These are phyloP conservation scores for Gymnocypris eckloni DNA, from an alignment of 2,797 vertebrate genomes.

Conservation along the genomic window DNA sequence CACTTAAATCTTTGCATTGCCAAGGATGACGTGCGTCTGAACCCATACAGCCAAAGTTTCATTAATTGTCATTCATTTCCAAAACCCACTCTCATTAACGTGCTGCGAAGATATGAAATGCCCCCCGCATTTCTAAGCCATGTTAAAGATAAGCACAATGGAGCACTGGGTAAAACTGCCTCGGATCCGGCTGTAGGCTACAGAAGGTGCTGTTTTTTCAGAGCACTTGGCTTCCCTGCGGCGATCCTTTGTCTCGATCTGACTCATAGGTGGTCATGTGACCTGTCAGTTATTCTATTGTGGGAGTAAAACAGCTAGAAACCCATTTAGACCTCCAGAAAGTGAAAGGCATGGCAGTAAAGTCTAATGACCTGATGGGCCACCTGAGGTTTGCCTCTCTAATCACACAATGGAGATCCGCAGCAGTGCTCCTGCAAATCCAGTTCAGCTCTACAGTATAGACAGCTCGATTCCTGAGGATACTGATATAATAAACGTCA, in stretches of 20 bases:
- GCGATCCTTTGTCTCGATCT: constrained; percentile 37
- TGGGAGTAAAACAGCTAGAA: constrained; percentile 37
- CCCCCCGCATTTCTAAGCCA: background rate
- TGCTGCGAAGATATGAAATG: background rate
- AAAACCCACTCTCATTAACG: background rate
- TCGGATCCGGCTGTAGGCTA: background rate
- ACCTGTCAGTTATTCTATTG: constrained; percentile 22
- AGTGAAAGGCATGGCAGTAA: constrained; percentile 27
- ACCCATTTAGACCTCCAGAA: constrained; percentile 27
- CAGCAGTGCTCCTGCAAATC: background rate
- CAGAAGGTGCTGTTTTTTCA: background rate
- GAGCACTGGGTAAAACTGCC: background rate
- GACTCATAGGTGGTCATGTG: constrained; percentile 34
- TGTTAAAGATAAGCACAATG: background rate
- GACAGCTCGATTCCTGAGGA: background rate
- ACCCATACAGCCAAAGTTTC: background rate
- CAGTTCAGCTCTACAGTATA: background rate
- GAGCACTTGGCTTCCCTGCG: background rate
- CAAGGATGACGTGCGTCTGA: background rate
- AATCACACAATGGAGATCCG: constrained; percentile 35
- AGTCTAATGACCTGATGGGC: constrained; percentile 37
- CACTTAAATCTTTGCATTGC: background rate
- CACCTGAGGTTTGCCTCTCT: constrained; percentile 23
- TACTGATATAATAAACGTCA: background rate
- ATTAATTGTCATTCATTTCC: constrained; percentile 2